These are phyloP conservation scores for Sylvia atricapilla DNA, from an alignment of 2,113 vertebrate genomes.

Conservation along the genomic window DNA sequence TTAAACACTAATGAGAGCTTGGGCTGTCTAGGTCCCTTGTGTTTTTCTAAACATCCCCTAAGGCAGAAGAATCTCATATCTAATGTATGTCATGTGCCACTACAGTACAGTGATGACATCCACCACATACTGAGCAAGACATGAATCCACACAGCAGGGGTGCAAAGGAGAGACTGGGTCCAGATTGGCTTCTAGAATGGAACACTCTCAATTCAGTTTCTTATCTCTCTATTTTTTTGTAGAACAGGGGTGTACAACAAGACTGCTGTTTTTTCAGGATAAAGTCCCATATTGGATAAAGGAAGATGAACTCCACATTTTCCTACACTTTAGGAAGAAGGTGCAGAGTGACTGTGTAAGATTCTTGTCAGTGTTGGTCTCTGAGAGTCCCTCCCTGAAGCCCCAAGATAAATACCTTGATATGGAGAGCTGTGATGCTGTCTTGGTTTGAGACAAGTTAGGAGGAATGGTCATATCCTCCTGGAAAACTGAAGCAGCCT, in stretches of 20 bases:
- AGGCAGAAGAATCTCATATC: neutral
- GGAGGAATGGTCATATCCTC: neutral
- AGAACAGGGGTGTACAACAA: neutral
- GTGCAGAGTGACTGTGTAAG: rapidly evolving
- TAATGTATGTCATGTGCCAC: neutral
- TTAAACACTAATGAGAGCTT: neutral
- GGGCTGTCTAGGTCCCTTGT: rapidly evolving
- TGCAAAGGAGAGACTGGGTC: neutral
- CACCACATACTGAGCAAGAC: neutral
- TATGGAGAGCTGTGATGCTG: neutral
- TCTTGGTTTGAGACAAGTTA: neutral
- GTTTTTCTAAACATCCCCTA: neutral
- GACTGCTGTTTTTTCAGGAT: neutral
- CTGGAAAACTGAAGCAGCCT: neutral
- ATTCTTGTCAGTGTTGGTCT: neutral
- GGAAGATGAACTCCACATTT: neutral
- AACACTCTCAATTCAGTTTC: neutral
- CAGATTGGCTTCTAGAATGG: neutral
- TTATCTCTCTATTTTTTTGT: neutral
- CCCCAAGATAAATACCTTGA: neutral
- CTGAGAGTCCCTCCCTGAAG: neutral
- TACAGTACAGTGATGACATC: neutral
- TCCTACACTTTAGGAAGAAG: neutral
- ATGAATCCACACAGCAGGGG: neutral
- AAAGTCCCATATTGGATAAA: neutral